These are phyloP conservation scores for Iphiclides podalirius DNA, from an alignment of 2,888 invertebrate genomes.

Conservation along the genomic window DNA sequence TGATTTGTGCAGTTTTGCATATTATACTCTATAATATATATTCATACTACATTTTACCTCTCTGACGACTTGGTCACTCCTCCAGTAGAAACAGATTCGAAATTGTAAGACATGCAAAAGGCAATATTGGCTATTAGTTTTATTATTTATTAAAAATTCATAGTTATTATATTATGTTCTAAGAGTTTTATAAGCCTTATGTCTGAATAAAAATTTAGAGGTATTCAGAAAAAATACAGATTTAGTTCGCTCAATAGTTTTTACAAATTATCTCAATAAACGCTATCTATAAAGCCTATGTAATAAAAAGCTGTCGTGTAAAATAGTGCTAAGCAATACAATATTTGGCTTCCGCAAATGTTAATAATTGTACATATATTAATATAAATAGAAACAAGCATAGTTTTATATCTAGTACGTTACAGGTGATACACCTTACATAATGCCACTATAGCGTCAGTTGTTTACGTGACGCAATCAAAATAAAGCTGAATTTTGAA, in stretches of 20 bases:
- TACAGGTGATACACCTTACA: conserved; percentile 3
- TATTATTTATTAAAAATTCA: too few species aligned
- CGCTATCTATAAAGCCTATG: not conserved
- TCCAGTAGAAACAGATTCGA: conserved; percentile 83
- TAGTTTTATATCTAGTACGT: not conserved
- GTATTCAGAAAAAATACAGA: too few species aligned
- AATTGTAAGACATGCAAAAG: conserved; percentile 87
- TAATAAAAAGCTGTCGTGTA: not conserved
- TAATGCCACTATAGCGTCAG: conserved; percentile 7
- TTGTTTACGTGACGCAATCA: not conserved
- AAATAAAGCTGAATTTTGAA: conserved; percentile 6
- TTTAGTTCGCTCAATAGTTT: too few species aligned
- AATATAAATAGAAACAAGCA: not conserved
- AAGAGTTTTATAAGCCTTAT: too few species aligned
- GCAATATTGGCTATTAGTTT: conserved; percentile 75
- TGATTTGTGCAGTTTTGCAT: not conserved
- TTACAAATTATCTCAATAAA: too few species aligned
- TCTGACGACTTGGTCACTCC: conserved; percentile 82
- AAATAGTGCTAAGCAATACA: conserved; percentile 8
- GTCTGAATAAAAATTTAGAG: too few species aligned
- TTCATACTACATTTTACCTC: conserved; percentile 57
- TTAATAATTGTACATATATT: too few species aligned
- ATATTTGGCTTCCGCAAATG: not conserved
- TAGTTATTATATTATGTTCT: too few species aligned
- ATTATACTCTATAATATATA: conserved; percentile 26